These are phyloP conservation scores for Pluvianellus socialis DNA, from an alignment of 2,113 vertebrate species.

Conservation along the genomic window DNA sequence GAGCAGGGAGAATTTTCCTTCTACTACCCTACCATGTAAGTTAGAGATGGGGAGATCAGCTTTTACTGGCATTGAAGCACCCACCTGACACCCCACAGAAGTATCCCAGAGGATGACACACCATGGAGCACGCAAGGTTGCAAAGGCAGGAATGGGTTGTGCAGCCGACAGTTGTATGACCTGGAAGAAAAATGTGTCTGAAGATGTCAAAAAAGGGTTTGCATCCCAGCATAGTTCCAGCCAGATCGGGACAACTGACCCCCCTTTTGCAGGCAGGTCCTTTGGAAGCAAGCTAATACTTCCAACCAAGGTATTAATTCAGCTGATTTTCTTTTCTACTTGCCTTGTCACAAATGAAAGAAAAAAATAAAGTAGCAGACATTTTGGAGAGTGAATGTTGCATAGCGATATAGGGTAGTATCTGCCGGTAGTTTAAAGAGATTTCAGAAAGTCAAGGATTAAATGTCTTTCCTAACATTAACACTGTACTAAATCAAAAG, in stretches of 20 bases:
- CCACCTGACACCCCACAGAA: not conserved
- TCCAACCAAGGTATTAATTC: not conserved
- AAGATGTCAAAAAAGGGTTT: not conserved
- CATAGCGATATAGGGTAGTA: not conserved
- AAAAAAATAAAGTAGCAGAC: not conserved
- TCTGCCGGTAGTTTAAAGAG: not conserved
- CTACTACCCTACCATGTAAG: not conserved
- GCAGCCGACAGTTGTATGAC: not conserved
- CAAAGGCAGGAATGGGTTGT: not conserved
- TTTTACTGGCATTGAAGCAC: not conserved
- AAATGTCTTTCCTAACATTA: constrained; percentile 27
- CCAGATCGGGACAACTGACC: not conserved
- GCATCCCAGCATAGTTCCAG: not conserved
- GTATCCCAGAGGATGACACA: not conserved
- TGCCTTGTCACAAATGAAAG: not conserved
- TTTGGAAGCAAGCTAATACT: not conserved
- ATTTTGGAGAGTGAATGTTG: not conserved
- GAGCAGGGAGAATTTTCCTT: not conserved
- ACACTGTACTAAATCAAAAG: constrained; percentile 24
- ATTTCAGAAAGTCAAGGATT: constrained; percentile 13
- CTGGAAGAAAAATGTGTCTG: not conserved
- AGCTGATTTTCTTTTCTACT: not conserved
- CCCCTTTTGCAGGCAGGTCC: not conserved
- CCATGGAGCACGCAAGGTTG: accelerated
- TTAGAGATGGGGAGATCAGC: not conserved